Evolutionary conservation across 2,888 invertebrate species (phyloP).

Genomic region (Acleris holmiana): DNA sequence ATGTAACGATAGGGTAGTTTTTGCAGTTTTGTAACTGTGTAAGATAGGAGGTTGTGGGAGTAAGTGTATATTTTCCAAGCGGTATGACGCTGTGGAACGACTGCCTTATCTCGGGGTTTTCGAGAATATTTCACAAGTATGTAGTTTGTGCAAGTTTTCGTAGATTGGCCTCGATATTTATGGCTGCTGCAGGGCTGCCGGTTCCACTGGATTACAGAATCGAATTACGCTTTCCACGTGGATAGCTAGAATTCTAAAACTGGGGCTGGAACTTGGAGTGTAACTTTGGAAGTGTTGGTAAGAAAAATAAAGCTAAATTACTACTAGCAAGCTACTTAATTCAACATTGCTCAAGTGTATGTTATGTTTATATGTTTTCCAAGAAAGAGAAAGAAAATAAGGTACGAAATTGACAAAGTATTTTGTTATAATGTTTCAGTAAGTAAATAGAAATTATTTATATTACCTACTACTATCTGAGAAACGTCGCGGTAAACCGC

Average conservation of each 20-base stretch:
- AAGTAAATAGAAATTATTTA: no score
- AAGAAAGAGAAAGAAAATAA: no score
- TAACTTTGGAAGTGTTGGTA: no score
- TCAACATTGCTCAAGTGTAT: no score
- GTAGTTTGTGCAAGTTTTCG: conserved; percentile 28
- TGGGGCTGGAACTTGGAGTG: no score
- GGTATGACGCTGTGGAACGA: conserved; percentile 26
- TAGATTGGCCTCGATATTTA: conserved; percentile 35
- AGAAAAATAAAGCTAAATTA: no score
- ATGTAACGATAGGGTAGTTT: background rate
- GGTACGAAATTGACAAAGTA: no score
- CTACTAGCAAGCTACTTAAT: no score
- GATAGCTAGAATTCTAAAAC: background rate
- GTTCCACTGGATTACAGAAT: conserved; percentile 3
- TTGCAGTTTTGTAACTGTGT: background rate
- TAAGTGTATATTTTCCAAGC: conserved; percentile 23
- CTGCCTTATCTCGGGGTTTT: conserved; percentile 22
- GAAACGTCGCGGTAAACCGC: no score
- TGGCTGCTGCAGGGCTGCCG: conserved; percentile 11
- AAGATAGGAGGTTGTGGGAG: conserved; percentile 3
- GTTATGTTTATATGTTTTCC: no score
- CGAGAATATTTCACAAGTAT: conserved; percentile 26
- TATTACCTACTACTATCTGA: no score
- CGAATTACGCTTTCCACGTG: conserved; percentile 3
- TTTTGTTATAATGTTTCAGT: no score